These are phyloP conservation scores for Caenorhabditis inopinata DNA, from an alignment of 1,140 invertebrate species.

Conservation along the genomic window DNA sequence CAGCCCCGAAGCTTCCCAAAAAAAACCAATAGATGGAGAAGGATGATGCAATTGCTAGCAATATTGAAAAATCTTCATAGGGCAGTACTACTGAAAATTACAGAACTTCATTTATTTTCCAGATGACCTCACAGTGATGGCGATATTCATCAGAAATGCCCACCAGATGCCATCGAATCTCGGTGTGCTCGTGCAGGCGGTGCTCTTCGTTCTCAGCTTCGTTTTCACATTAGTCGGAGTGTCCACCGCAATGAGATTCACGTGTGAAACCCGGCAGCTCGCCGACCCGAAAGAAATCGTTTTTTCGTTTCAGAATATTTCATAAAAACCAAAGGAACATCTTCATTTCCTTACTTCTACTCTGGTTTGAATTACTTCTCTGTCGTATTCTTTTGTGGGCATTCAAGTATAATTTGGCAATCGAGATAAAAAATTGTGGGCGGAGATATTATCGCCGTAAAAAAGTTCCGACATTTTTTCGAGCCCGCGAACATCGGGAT, in stretches of 20 bases:
- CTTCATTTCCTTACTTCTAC: not conserved
- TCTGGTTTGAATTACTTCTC: conserved; percentile 4
- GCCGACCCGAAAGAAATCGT: too few relatives aligned
- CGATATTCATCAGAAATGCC: conserved; percentile 8
- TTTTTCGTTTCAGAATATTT: not conserved
- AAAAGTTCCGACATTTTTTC: not conserved
- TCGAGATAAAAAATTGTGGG: not conserved
- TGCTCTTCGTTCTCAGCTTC: conserved; percentile 15
- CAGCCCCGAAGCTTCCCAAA: too few relatives aligned
- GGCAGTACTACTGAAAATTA: too few relatives aligned
- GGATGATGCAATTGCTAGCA: too few relatives aligned
- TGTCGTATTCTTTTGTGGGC: conserved; percentile 3
- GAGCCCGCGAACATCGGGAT: too few relatives aligned
- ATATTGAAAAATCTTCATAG: too few relatives aligned
- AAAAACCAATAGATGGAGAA: too few relatives aligned
- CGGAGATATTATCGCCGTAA: not conserved
- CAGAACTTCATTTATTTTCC: too few relatives aligned
- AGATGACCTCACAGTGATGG: conserved; percentile 9
- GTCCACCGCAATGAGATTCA: not conserved
- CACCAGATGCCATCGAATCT: conserved; percentile 1
- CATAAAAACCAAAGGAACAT: conserved; percentile 6
- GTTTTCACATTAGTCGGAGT: conserved; percentile 8
- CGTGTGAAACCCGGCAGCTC: not conserved
- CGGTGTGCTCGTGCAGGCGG: not conserved
- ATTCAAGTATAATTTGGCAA: conserved; percentile 27